Conservation (phyloP, 2,888 invertebrate species). For the Leucozona laternaria region DNA sequence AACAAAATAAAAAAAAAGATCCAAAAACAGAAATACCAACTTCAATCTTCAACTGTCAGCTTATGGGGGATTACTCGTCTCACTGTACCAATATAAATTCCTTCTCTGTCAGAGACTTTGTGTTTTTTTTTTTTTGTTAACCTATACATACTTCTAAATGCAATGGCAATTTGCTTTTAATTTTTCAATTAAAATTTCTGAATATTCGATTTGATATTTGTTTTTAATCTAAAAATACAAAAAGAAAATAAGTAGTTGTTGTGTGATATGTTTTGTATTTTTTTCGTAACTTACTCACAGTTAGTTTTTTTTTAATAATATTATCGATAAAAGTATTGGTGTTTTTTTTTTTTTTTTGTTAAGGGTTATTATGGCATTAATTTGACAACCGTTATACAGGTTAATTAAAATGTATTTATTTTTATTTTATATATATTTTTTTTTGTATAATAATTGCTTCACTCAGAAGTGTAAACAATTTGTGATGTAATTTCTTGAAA, state of each 20-base stretch:
- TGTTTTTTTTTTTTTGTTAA: conserved; percentile 3
- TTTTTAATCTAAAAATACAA: neutral
- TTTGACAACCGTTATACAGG: conserved; percentile 53
- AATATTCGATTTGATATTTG: conserved; percentile 42
- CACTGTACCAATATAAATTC: conserved; percentile 16
- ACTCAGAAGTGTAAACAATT: conserved; percentile 28
- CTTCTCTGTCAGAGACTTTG: conserved; percentile 1
- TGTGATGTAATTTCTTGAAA: conserved; percentile 62
- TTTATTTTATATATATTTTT: conserved; percentile 18
- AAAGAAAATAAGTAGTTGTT: conserved; percentile 35
- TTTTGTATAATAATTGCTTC: conserved; percentile 22
- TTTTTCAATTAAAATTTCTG: conserved; percentile 71
- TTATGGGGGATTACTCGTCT: conserved; percentile 70
- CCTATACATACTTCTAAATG: conserved; percentile 49
- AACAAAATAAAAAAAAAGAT: conserved; percentile 1
- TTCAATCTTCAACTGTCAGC: conserved; percentile 74
- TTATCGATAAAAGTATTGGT: conserved; percentile 43
- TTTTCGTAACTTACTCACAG: neutral
- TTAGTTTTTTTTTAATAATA: neutral
- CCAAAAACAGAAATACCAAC: conserved; percentile 44
- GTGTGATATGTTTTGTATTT: conserved; percentile 25
- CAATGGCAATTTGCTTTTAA: conserved; percentile 70
- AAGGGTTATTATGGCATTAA: neutral
- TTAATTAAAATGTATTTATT: conserved; percentile 50
- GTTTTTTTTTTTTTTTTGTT: conserved; percentile 32